phyloP scores from a whole-genome alignment of 2,113 vertebrate species.

The Neogobius melanostomus region DNA sequence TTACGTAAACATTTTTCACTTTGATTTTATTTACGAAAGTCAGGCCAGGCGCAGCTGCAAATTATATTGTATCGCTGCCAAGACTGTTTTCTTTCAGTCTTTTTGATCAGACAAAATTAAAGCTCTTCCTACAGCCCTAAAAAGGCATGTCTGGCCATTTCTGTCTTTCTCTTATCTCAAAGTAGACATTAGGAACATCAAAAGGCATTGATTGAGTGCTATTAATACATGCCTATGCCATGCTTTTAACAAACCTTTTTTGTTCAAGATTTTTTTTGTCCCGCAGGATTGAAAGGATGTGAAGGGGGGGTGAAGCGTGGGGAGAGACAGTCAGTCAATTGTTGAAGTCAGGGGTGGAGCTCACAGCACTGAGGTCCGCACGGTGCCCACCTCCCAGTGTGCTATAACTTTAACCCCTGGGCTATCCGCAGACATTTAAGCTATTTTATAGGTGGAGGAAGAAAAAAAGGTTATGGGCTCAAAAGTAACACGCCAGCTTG shows the following conservation, averaged over 20 bases:
- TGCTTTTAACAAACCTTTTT: background rate
- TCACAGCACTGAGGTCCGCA: too few relatives aligned
- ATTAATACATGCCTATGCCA: background rate
- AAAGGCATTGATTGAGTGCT: background rate
- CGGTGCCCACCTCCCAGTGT: too few relatives aligned
- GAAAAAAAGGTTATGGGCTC: background rate
- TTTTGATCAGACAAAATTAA: background rate
- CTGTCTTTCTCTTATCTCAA: background rate
- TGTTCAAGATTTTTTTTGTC: too few relatives aligned
- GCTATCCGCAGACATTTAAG: too few relatives aligned
- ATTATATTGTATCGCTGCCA: background rate
- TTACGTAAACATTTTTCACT: slow-evolving; percentile 33
- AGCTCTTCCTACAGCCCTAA: background rate
- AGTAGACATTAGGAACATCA: background rate
- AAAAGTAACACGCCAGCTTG: slow-evolving; percentile 3
- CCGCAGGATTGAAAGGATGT: too few relatives aligned
- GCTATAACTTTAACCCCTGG: too few relatives aligned
- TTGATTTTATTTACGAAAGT: slow-evolving; percentile 11
- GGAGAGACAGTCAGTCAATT: too few relatives aligned
- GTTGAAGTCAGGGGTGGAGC: too few relatives aligned
- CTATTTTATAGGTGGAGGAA: background rate
- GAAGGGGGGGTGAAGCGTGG: too few relatives aligned
- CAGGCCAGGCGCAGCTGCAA: slow-evolving; percentile 1
- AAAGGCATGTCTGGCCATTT: background rate
- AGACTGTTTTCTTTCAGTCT: slow-evolving; percentile 4